These are phyloP conservation scores for Atherinosoma microstoma DNA, from an alignment of 2,797 vertebrate species.

Conservation along the genomic window DNA sequence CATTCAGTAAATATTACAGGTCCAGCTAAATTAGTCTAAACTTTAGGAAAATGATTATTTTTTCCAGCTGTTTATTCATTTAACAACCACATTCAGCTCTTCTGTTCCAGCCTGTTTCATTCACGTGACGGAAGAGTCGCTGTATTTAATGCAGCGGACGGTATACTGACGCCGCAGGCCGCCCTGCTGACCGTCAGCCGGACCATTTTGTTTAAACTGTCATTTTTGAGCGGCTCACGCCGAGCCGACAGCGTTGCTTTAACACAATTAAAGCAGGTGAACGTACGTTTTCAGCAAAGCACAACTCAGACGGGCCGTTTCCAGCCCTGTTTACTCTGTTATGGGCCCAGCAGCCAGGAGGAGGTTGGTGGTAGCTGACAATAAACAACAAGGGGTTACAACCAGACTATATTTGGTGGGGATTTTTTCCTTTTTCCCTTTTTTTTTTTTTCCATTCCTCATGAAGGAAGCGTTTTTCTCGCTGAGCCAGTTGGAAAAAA, in stretches of 20 bases:
- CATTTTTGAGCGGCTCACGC: too few relatives aligned
- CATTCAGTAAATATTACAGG: too few relatives aligned
- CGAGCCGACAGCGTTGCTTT: too few relatives aligned
- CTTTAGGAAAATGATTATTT: background rate
- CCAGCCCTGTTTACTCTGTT: slow-evolving; percentile 54
- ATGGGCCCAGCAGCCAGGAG: slow-evolving; percentile 26
- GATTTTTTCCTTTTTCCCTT: background rate
- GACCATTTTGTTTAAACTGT: too few relatives aligned
- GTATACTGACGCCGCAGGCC: too few relatives aligned
- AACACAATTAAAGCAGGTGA: too few relatives aligned
- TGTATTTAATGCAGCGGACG: too few relatives aligned
- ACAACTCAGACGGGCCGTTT: slow-evolving; percentile 16
- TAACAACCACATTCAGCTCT: too few relatives aligned
- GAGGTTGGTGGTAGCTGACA: slow-evolving; percentile 24
- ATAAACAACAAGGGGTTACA: slow-evolving; percentile 33
- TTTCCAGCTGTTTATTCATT: background rate
- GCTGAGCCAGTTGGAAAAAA: slow-evolving; percentile 46
- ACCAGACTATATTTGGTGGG: slow-evolving; percentile 45
- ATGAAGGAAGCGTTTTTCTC: slow-evolving; percentile 47
- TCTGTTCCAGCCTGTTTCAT: too few relatives aligned
- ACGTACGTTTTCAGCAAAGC: too few relatives aligned
- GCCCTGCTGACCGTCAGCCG: background rate
- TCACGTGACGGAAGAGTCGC: too few relatives aligned
- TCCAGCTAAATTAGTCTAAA: background rate
- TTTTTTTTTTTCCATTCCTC: slow-evolving; percentile 46